Evolutionary conservation across 2,797 vertebrate genomes (phyloP).

Genomic region (Knipowitschia caucasica): DNA sequence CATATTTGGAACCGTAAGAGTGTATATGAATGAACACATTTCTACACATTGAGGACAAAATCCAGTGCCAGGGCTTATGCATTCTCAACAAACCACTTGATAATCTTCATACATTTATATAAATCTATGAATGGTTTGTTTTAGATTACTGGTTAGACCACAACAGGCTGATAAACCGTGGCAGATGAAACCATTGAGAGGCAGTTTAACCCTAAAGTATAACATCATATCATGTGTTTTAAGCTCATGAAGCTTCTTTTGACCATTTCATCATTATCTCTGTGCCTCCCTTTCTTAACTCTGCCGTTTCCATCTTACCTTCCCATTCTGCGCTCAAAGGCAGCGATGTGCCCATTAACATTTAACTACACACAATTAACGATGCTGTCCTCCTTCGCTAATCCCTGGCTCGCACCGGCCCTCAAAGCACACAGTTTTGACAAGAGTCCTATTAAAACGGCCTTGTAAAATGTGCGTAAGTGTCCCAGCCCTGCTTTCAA

Average conservation of each 20-base stretch:
- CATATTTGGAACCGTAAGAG: too few species aligned
- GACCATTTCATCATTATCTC: background rate
- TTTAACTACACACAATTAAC: constrained; percentile 63
- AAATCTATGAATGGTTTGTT: too few species aligned
- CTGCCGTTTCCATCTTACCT: constrained; percentile 22
- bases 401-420: constrained; percentile 54
- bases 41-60: too few species aligned
- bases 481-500: constrained; percentile 35
- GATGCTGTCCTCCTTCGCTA: constrained; percentile 42
- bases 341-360: constrained; percentile 52
- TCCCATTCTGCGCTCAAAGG: constrained; percentile 31
- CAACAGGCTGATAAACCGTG: too few species aligned
- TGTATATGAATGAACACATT: too few species aligned
- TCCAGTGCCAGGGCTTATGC: too few species aligned
- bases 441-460: constrained; percentile 44
- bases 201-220: background rate
- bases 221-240: constrained; percentile 5
- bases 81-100: too few species aligned
- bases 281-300: constrained; percentile 12
- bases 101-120: too few species aligned
- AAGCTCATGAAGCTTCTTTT: too few species aligned
- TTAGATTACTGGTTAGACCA: too few species aligned
- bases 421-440: constrained; percentile 34
- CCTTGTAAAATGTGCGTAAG: constrained; percentile 43
- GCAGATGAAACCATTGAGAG: too few species aligned